Evolutionary conservation across 2,113 vertebrate genomes (phyloP).

Genomic region (Drymodes brunneopygia): DNA sequence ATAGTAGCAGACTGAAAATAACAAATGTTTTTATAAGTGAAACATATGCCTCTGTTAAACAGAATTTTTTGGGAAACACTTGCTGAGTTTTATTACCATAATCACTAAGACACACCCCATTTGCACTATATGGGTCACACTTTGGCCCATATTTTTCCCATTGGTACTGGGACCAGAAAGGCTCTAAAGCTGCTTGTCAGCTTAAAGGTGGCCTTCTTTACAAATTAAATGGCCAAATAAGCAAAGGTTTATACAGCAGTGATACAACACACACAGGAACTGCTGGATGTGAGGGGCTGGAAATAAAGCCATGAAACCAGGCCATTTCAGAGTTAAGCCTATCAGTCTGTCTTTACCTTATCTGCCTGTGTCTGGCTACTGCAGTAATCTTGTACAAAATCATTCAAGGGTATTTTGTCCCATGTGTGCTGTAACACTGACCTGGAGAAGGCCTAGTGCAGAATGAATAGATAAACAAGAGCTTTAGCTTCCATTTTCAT

Average conservation of each 20-base stretch:
- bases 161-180: background rate
- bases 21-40: background rate
- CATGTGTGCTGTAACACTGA: conserved; percentile 41
- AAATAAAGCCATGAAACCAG: background rate
- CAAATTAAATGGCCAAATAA: background rate
- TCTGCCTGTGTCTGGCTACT: background rate
- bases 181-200: background rate
- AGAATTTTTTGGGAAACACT: background rate
- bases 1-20: background rate
- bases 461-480: conserved; percentile 44
- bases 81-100: background rate
- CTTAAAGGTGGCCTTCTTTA: background rate
- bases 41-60: background rate
- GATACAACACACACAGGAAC: background rate
- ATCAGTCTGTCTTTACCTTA: conserved; percentile 25
- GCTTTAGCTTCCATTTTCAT: conserved; percentile 39
- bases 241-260: background rate
- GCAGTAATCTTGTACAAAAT: conserved; percentile 44
- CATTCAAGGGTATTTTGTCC: conserved; percentile 54
- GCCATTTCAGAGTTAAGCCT: conserved; percentile 9
- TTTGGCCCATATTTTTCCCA: background rate
- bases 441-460: background rate
- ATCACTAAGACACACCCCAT: background rate
- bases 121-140: background rate
- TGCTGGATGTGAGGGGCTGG: background rate